Evolutionary conservation across 64 coral and sea anemone species (phyloP).

Genomic region (Platygyra sinensis): DNA sequence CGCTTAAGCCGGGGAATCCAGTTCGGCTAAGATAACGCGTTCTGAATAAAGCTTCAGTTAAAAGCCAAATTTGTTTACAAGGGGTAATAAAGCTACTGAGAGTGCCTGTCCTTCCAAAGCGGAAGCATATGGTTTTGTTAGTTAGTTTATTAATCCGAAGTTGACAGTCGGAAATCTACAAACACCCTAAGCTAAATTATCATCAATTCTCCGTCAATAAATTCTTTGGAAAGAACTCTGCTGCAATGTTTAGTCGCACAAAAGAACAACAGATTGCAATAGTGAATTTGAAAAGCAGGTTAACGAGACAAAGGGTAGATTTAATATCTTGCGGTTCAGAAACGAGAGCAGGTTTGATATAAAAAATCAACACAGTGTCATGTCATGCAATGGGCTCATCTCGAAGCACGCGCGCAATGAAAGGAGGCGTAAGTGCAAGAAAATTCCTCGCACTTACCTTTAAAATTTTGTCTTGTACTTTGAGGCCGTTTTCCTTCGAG

Average conservation of each 20-base stretch:
- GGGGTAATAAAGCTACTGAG: constrained; percentile 67
- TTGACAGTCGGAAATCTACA: constrained; percentile 84
- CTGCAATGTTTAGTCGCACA: neutral
- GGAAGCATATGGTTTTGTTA: constrained; percentile 87
- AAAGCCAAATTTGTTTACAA: constrained; percentile 91
- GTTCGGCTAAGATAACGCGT: neutral
- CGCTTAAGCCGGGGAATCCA: neutral
- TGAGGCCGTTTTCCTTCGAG: constrained; percentile 78
- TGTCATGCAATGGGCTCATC: constrained; percentile 6
- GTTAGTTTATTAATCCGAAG: constrained; percentile 93
- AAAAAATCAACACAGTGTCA: constrained; percentile 17
- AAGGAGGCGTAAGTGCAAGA: neutral
- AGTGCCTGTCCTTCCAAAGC: constrained; percentile 45
- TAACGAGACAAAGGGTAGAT: constrained; percentile 20
- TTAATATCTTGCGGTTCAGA: constrained; percentile 7
- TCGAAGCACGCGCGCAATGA: neutral
- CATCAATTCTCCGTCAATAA: constrained; percentile 80
- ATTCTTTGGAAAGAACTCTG: constrained; percentile 17
- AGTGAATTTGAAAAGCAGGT: constrained; percentile 23
- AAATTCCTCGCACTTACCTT: constrained; percentile 65
- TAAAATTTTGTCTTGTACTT: constrained; percentile 82
- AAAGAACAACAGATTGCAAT: constrained; percentile 26
- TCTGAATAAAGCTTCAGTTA: constrained; percentile 31
- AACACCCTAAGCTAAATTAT: constrained; percentile 75
- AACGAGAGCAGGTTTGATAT: neutral